Evolutionary conservation across 2,113 vertebrate species (phyloP).

Genomic region (Galbula dea): DNA sequence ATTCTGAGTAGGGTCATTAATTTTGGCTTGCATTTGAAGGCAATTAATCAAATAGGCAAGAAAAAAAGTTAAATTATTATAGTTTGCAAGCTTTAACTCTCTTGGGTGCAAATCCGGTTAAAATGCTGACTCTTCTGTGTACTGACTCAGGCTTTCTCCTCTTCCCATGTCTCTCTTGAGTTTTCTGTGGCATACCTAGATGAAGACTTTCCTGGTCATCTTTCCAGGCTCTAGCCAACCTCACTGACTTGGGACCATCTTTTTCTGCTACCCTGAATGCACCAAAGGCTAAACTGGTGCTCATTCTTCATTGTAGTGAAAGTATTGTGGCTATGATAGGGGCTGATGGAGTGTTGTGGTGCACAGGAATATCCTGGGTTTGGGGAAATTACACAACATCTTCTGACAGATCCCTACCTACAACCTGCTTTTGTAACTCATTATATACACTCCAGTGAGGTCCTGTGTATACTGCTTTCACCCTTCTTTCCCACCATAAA

Average conservation of each 20-base stretch:
- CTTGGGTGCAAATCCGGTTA: not conserved
- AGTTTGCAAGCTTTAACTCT: not conserved
- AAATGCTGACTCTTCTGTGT: not conserved
- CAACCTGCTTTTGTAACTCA: not conserved
- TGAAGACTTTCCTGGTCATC: not conserved
- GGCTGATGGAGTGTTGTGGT: not conserved
- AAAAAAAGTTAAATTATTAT: not conserved
- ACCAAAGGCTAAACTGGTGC: not conserved
- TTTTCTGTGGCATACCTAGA: not conserved
- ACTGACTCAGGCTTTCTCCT: not conserved
- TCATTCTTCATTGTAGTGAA: not conserved
- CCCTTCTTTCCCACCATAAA: not conserved
- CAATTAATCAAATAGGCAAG: constrained; percentile 3
- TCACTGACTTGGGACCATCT: not conserved
- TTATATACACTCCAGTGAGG: accelerated
- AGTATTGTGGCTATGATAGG: not conserved
- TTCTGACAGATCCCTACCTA: not conserved
- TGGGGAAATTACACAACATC: not conserved
- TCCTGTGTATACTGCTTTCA: not conserved
- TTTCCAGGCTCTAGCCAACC: not conserved
- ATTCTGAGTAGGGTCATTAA: not conserved
- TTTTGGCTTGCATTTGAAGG: not conserved
- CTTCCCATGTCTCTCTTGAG: not conserved
- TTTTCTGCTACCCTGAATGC: not conserved
- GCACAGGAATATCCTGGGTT: not conserved